Conservation (phyloP, 2,888 invertebrate species). For the Hedychridium roseum region DNA sequence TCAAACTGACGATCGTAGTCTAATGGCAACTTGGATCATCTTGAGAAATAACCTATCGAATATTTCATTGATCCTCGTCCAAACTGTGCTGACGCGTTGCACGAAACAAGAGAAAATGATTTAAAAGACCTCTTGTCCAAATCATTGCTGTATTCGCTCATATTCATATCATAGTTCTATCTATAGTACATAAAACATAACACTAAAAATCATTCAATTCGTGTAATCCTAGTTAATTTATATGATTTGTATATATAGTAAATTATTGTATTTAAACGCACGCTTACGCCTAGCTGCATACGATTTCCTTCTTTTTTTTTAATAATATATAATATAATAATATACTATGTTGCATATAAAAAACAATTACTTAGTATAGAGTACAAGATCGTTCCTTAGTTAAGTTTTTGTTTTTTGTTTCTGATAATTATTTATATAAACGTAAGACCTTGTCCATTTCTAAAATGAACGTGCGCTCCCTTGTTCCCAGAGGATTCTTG, state of each 20-base stretch:
- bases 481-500: conserved; percentile 32
- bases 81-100: background rate
- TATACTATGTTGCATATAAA: conserved; percentile 61
- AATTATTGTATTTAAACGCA: conserved; percentile 54
- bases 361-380: conserved; percentile 61
- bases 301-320: conserved; percentile 41
- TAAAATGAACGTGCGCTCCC: conserved; percentile 35
- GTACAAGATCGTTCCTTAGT: conserved; percentile 58
- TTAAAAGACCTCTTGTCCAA: conserved; percentile 37
- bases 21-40: too few relatives aligned
- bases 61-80: too few relatives aligned
- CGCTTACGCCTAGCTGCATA: conserved; percentile 53
- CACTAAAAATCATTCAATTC: conserved; percentile 52
- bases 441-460: conserved; percentile 42
- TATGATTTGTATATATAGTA: conserved; percentile 41
- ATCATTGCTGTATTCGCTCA: conserved; percentile 50
- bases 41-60: too few relatives aligned
- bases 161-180: conserved; percentile 46
- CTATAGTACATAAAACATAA: conserved; percentile 57
- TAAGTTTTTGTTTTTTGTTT: conserved; percentile 45
- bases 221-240: conserved; percentile 45
- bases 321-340: conserved; percentile 56
- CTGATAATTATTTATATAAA: conserved; percentile 48
- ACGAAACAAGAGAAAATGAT: conserved; percentile 20
- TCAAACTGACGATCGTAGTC: too few relatives aligned